Evolutionary conservation across 2,797 vertebrate species (phyloP).

Genomic region (Dendrocincla tyrannina): DNA sequence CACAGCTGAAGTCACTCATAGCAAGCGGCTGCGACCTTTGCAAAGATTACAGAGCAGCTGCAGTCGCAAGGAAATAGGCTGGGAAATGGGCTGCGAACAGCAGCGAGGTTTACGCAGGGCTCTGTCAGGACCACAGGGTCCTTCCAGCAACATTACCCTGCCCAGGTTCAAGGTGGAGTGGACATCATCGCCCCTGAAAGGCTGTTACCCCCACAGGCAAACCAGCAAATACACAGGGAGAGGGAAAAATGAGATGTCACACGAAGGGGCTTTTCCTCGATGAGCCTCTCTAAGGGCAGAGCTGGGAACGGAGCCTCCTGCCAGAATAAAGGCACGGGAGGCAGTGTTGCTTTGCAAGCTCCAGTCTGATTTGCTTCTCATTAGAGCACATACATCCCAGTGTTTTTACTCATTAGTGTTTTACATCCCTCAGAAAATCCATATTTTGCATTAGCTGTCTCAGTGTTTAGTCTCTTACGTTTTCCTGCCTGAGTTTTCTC

Average conservation of each 20-base stretch:
- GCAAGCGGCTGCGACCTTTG: neutral
- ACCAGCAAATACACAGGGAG: neutral
- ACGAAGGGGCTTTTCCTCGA: neutral
- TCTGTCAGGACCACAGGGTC: neutral
- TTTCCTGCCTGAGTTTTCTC: neutral
- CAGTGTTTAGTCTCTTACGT: conserved; percentile 20
- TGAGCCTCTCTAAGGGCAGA: neutral
- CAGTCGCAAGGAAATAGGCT: neutral
- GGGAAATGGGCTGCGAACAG: neutral
- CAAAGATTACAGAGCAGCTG: neutral
- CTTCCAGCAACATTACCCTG: neutral
- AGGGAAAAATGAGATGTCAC: rapidly evolving
- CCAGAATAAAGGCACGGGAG: neutral
- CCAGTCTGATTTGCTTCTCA: conserved; percentile 14
- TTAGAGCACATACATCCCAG: conserved; percentile 5
- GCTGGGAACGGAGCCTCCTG: neutral
- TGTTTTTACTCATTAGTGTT: conserved; percentile 52
- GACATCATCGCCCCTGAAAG: neutral
- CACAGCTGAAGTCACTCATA: neutral
- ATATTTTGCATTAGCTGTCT: conserved; percentile 14
- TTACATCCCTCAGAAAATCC: conserved; percentile 41
- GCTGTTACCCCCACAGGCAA: neutral
- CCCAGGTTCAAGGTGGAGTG: neutral
- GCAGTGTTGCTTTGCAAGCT: neutral
- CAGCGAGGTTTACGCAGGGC: neutral